These are phyloP conservation scores for Metopolophium dirhodum DNA, from an alignment of 1,140 invertebrate species.

Conservation along the genomic window DNA sequence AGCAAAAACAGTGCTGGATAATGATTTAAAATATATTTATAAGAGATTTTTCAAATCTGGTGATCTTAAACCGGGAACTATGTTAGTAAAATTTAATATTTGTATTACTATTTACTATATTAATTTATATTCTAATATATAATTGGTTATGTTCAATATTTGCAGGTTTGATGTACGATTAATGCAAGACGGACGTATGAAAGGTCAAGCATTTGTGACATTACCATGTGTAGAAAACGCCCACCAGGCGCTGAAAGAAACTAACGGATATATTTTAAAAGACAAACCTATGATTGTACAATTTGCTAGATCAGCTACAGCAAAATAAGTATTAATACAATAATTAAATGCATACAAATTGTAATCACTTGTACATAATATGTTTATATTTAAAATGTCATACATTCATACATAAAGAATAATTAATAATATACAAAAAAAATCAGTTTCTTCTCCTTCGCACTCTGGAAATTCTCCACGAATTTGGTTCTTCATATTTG, in stretches of 20 bases:
- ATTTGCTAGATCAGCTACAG: constrained; percentile 75
- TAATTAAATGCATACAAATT: not conserved
- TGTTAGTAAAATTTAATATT: constrained; percentile 63
- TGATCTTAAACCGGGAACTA: constrained; percentile 65
- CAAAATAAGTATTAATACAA: constrained; percentile 59
- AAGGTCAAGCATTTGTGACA: constrained; percentile 93
- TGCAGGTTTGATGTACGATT: constrained; percentile 82
- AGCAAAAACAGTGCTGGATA: constrained; percentile 76
- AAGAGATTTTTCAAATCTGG: constrained; percentile 70
- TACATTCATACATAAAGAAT: not conserved
- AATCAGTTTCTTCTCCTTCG: constrained; percentile 82
- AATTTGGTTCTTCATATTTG: constrained; percentile 99
- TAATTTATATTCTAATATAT: not conserved
- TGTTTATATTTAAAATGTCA: constrained; percentile 1
- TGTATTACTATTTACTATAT: not conserved
- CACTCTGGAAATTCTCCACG: constrained; percentile 97
- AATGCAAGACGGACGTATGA: constrained; percentile 96
- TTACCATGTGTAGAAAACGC: constrained; percentile 76
- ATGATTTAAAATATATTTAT: constrained; percentile 83
- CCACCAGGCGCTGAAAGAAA: constrained; percentile 78
- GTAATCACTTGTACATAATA: not conserved
- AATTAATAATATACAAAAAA: constrained; percentile 10
- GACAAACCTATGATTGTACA: constrained; percentile 91
- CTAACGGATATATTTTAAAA: constrained; percentile 87
- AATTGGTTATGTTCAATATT: constrained; percentile 6